Base-by-base conservation (phyloP, 2,113 vertebrate genomes). In the Lethenteron camtschaticum region DNA sequence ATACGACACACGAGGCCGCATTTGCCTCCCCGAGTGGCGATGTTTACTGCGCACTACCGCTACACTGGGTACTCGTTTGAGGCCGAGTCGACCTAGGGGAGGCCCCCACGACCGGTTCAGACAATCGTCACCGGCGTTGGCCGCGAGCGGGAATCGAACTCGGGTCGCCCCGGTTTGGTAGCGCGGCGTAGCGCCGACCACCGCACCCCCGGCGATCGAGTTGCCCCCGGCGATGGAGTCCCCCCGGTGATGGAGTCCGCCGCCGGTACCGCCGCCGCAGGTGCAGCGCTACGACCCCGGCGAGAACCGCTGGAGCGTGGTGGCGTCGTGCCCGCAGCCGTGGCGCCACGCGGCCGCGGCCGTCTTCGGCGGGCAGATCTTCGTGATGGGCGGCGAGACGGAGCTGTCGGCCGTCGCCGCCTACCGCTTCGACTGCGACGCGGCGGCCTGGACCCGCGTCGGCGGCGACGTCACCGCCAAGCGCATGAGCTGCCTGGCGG, bases 381-480 rank as follows among this genome's bases (percentile, higher is more conserved):
- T 96, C 78, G 94, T 96, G 79, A 90, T 96, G 90, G 90, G 90
- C 0, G 90, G 90, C 0, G 90, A 96, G 79, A 95, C 89, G 0
- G 90, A 96, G 70, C 95, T 89, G 79, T 91, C 89, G 0, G 90
- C 90, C 0, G 88, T 87, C 2, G 89, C 87, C 0, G 90, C 90
- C 12, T 96, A 96, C 76, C 87, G 90, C 75, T 96, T 87, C 12
- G 87, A 96, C 82, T 89, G 85, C 3, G 89, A 96, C 69, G 85
- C 80, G 0, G 85, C 85, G 77, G 86, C 86, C 76, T 96, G 90
- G 90, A 87, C 84, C 0, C 83, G 90, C 24, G 84, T 96, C 0
- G 90, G 90, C 9, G 90, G 90, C 9, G 90, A 96, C 79, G 94
- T 96, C 89, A 95, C 90, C 0, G 87, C 90, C 73, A 96, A 96